Evolutionary conservation across 2,888 invertebrate genomes (phyloP).

Genomic region (Euphydryas editha): DNA sequence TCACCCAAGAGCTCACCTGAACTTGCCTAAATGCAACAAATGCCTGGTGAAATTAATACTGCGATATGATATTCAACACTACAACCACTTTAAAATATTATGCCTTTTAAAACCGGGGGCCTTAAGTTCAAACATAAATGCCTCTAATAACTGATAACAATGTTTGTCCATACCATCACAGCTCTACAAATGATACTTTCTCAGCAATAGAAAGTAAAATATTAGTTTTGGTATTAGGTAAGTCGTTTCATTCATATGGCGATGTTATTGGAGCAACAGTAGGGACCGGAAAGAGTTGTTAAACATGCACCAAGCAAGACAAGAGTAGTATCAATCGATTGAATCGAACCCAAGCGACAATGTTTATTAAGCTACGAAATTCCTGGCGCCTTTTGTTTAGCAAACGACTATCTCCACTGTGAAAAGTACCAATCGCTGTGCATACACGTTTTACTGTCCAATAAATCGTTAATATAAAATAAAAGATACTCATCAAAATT

Average conservation of each 20-base stretch:
- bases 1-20: background rate
- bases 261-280: conserved; percentile 68
- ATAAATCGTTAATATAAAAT: background rate
- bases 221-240: conserved; percentile 63
- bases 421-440: background rate
- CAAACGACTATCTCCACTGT: conserved; percentile 21
- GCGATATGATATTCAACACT: conserved; percentile 26
- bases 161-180: conserved; percentile 60
- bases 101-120: conserved; percentile 31
- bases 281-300: conserved; percentile 70
- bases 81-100: conserved; percentile 23
- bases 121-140: conserved; percentile 53
- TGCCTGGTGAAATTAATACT: conserved; percentile 13
- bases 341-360: conserved; percentile 56
- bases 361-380: conserved; percentile 68
- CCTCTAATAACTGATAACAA: conserved; percentile 64
- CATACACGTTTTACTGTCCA: background rate
- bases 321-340: conserved; percentile 48
- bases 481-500: background rate
- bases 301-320: conserved; percentile 64
- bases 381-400: conserved; percentile 67
- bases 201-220: conserved; percentile 76
- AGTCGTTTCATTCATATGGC: conserved; percentile 62
- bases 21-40: conserved; percentile 5
- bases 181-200: conserved; percentile 74